Percentiles rank a stretch among this genome's conserved stretches.
Evolutionary conservation across 2,113 vertebrate genomes (phyloP).

Genomic region (Ciconia boyciana): DNA sequence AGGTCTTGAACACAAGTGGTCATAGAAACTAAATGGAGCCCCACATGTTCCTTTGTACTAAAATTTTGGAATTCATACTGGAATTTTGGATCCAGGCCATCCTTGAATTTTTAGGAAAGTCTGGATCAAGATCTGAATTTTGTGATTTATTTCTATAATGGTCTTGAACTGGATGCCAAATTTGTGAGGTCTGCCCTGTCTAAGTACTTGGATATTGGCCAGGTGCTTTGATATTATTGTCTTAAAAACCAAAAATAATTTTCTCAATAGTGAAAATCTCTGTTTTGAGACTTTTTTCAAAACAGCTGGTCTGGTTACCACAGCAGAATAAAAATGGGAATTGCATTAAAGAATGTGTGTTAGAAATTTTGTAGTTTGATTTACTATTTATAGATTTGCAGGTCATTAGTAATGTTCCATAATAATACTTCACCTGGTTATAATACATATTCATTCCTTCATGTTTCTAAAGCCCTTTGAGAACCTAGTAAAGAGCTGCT

Average conservation of each 20-base stretch:
- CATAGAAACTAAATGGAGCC: neutral
- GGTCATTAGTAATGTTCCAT: neutral
- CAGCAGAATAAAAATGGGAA: neutral
- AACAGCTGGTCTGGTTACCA: neutral
- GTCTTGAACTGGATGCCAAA: neutral
- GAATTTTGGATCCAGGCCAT: neutral
- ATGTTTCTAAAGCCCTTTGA: slow-evolving; percentile 6
- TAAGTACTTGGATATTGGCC: neutral
- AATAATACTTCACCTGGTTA: slow-evolving; percentile 5
- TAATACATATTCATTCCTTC: neutral
- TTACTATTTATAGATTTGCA: slow-evolving; percentile 17
- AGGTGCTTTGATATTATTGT: neutral
- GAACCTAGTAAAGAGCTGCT: neutral
- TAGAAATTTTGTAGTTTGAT: neutral
- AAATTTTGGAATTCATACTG: neutral
- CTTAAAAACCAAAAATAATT: neutral
- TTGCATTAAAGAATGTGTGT: neutral
- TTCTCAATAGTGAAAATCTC: neutral
- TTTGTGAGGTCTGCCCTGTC: neutral
- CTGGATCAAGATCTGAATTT: neutral
- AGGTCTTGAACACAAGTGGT: neutral
- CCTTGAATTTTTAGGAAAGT: neutral
- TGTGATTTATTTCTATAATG: neutral
- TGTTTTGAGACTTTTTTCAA: neutral
- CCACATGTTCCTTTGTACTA: neutral